A percentile compares a stretch with the other conserved stretches of the same genome.
These are phyloP conservation scores for Leptonema lineaticorne DNA, from an alignment of 1,140 invertebrate species.

Conservation along the genomic window DNA sequence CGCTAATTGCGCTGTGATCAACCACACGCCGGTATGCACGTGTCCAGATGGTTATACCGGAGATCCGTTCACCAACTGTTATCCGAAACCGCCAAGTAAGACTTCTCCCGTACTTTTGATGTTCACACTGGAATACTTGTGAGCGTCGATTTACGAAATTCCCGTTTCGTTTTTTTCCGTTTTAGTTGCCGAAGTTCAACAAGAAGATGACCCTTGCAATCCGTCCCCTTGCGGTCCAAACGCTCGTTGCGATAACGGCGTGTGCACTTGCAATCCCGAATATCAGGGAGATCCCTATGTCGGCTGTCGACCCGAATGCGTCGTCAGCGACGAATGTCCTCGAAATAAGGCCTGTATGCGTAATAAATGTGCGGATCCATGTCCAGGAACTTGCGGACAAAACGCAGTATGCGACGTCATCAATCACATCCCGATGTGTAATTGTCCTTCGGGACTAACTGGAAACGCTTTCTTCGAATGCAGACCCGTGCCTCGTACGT, in stretches of 20 bases:
- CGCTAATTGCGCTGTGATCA: conserved; percentile 63
- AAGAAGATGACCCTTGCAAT: conserved; percentile 62
- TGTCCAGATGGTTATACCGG: conserved; percentile 56
- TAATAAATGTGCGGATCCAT: conserved; percentile 64
- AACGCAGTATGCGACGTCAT: conserved; percentile 71
- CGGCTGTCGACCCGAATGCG: conserved; percentile 65
- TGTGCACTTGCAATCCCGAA: conserved; percentile 64
- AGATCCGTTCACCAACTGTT: conserved; percentile 60
- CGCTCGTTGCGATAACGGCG: conserved; percentile 64
- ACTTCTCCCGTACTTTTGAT: conserved; percentile 24
- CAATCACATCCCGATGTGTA: conserved; percentile 67
- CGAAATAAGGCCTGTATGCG: conserved; percentile 61
- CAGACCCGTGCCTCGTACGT: conserved; percentile 57
- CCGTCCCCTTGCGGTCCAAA: conserved; percentile 74
- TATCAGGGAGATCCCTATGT: conserved; percentile 62
- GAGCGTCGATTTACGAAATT: background rate
- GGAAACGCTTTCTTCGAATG: conserved; percentile 77
- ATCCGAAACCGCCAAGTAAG: conserved; percentile 41
- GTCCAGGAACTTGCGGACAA: conserved; percentile 63
- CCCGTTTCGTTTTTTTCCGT: conserved; percentile 45
- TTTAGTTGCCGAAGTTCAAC: conserved; percentile 45
- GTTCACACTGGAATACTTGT: background rate
- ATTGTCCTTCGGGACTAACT: conserved; percentile 64
- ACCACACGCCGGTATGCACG: conserved; percentile 65
- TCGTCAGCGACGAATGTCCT: conserved; percentile 62